phyloP scores from a whole-genome alignment of 1,140 invertebrate genomes.

The Hyles vespertilio region DNA sequence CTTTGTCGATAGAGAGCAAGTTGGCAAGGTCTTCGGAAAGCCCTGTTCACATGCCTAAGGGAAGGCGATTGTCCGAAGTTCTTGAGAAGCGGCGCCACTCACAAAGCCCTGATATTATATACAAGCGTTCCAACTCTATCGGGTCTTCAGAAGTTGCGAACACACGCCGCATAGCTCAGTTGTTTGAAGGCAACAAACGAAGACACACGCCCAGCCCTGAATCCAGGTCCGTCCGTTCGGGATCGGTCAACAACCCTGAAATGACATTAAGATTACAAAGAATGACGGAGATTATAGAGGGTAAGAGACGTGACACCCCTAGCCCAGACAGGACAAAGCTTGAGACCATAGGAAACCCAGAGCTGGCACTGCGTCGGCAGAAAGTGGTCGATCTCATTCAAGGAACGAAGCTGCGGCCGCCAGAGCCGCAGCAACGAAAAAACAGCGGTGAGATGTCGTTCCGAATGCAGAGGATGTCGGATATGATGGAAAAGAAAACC shows the following conservation, averaged over 20 bases:
- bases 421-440: slow-evolving; percentile 26
- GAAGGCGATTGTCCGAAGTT: slow-evolving; percentile 10
- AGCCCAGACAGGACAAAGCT: slow-evolving; percentile 43
- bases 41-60: slow-evolving; percentile 9
- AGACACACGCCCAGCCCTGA: slow-evolving; percentile 45
- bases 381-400: slow-evolving; percentile 49
- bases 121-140: slow-evolving; percentile 46
- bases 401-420: slow-evolving; percentile 30
- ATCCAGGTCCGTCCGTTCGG: slow-evolving; percentile 29
- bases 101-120: slow-evolving; percentile 35
- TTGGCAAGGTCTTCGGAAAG: slow-evolving; percentile 16
- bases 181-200: slow-evolving; percentile 48
- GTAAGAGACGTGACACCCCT: slow-evolving; percentile 39
- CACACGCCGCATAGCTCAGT: slow-evolving; percentile 46
- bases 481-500: slow-evolving; percentile 51
- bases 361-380: slow-evolving; percentile 49
- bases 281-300: slow-evolving; percentile 60
- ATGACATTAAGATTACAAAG: slow-evolving; percentile 48
- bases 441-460: slow-evolving; percentile 52
- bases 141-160: slow-evolving; percentile 40
- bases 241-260: slow-evolving; percentile 39
- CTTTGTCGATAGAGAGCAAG: slow-evolving; percentile 18
- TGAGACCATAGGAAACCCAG: slow-evolving; percentile 48
- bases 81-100: slow-evolving; percentile 33
- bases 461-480: slow-evolving; percentile 49